Base-by-base conservation (phyloP, 2,113 vertebrate species). In the Fukomys damarensis region DNA sequence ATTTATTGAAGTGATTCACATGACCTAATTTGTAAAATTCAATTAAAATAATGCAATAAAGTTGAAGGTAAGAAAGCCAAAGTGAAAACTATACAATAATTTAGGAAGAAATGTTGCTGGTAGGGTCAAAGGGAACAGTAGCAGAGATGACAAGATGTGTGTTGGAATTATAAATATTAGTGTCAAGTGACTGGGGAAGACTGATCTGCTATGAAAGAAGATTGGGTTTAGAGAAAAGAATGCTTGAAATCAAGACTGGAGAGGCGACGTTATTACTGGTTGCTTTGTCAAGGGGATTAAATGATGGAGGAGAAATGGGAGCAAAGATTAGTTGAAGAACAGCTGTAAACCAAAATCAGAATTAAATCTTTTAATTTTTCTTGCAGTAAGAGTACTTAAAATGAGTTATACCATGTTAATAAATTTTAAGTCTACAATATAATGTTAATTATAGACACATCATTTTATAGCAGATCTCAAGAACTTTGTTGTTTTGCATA, bases 131-230 rank as follows among this genome's bases (percentile, higher is more conserved):
- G 2, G 79, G 41, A 3, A 24, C 16, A 52, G 4, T 30, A 46
- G 19, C 66, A 3, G 32, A 63, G 3, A 41, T 9, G 0, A 3
- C 16, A 2, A 58, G 22, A 54, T 80, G 1, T 35, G 2, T n/a
- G 4, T 3, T 76, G 20, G 22, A 17, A 81, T 90, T 43, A 58
- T 5, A 72, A 19, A 65, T 12, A 5, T 11, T n/a, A 3, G 3
- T 43, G n/a, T 13, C 61, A 66, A 65, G 26, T 20, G 7, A 32
- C 12, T 52, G 2, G 7, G 7, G 2, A 30, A 56, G 2, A 35
- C 14, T 13, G n/a, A 83, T 1, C 26, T 38, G 3, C 14, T 26
- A 12, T 28, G 9, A 58, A 10, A 77, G 17, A 93, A 52, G 24
- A 0, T 19, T 49, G 7, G 10, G 3, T 84, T 87, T 81, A 14